phyloP scores from a whole-genome alignment of 2,888 invertebrate species.

The Morinoia aosen region DNA sequence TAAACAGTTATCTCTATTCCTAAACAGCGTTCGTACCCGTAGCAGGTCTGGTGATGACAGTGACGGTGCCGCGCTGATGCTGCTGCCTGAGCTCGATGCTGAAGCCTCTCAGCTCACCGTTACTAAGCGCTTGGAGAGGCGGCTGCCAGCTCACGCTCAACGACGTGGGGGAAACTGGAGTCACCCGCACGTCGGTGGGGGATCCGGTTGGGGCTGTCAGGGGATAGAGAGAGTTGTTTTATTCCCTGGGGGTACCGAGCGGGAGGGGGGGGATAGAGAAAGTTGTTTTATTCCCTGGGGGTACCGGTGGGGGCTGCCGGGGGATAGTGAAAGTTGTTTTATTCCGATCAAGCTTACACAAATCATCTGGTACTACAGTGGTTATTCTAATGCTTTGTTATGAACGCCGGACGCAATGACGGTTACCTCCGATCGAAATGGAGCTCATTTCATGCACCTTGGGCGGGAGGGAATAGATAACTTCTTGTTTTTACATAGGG shows the following conservation, averaged over 20 bases:
- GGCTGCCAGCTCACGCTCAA: slow-evolving; percentile 60
- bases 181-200: slow-evolving; percentile 58
- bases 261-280: slow-evolving; percentile 36
- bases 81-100: slow-evolving; percentile 62
- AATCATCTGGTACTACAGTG: no score
- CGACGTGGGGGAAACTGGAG: slow-evolving; percentile 51
- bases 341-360: no score
- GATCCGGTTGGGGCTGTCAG: slow-evolving; percentile 61
- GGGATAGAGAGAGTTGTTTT: neutral
- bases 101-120: slow-evolving; percentile 62
- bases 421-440: no score
- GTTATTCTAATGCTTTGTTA: no score
- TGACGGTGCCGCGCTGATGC: slow-evolving; percentile 69
- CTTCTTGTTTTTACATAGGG: no score
- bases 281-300: slow-evolving; percentile 10
- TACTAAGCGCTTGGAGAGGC: slow-evolving; percentile 52
- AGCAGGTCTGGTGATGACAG: slow-evolving; percentile 59
- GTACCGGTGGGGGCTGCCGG: slow-evolving; percentile 53
- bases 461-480: no score
- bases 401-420: no score
- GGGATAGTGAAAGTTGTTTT: neutral
- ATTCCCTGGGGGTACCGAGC: slow-evolving; percentile 54
- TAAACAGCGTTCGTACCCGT: neutral
- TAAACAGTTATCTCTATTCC: neutral
- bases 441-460: no score